Base-by-base conservation (phyloP, 2,888 invertebrate species). In the Temnothorax rugatulus region DNA sequence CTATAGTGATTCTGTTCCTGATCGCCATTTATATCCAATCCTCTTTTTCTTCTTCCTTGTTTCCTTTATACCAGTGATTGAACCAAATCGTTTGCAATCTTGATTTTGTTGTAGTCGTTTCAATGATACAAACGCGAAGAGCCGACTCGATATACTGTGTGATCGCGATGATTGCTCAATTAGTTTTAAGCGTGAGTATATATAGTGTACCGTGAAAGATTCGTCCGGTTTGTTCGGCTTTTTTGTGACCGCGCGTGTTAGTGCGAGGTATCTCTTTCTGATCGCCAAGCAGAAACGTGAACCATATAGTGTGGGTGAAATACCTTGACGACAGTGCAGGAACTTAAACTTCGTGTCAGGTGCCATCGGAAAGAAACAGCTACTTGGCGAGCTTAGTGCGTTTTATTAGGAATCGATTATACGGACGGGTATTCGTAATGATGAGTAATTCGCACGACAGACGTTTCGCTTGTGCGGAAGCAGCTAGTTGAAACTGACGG, bases 361-460 rank as follows among this genome's bases (percentile, higher is more conserved):
- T 76, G 83, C 82, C 47, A 79, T 59, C 34, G 34, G 47, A 41
- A 69, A 79, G 38, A 61, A 71, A 64, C 59, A 59, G 64, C 59
- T 41, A 29, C 34, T 64, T 29, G 29, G 21, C 29, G n/a, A 84
- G 61, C 52, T 25, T 25, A 44, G 71, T 74, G 68, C 73, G 69
- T 81, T 57, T 61, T 47, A 69, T 79, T 85, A 81, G 82, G 82
- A 59, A 85, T 81, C 87, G 74, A 84, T 88, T 86, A 89, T 85
- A 83, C 63, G 85, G 68, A 85, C 88, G 83, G 86, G 87, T 86
- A 89, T 90, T 93, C 92, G 92, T 89, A 90, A 92, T 92, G 92
- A 92, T 88, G 87, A 93, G 93, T 93, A 94, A 93, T 92, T 90
- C 90, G 91, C 92, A 91, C 87, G 89, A 86, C 63, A 88, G 89